Evolutionary conservation across 2,797 vertebrate genomes (phyloP), one percentile per base, ranked within the genome.

Genomic region (Selene dorsalis): DNA sequence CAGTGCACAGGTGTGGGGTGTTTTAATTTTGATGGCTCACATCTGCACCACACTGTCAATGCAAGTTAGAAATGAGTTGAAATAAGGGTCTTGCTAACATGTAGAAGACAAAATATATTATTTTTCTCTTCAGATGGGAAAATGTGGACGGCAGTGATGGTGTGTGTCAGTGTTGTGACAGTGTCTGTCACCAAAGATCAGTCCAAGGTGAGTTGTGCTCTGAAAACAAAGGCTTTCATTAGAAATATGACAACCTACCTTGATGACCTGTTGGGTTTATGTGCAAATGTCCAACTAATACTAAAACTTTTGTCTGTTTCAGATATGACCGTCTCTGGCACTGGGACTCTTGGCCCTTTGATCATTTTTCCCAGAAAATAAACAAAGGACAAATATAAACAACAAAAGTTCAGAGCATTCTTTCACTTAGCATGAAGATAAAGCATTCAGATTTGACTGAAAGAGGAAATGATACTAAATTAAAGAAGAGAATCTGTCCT

Each of bases 91-190:
- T n/a, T n/a, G n/a, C n/a, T n/a, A n/a, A n/a, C n/a, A n/a, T n/a
- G n/a, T n/a, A n/a, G n/a, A n/a, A n/a, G 30, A 50, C n/a, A 22
- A 55, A 55, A 18, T 10, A 11, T 24, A 38, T 14, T 39, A 7
- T 47, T 47, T 57, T 28, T 24, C 13, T 56, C n/a, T 11, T 35
- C 61, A 92, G 91, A 18, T 93, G 90, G 91, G 41, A 6, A 41
- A 79, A 75, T 43, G 69, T 88, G 63, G 89, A 92, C 24, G 83
- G 85, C 1, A 30, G 32, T 18, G 60, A 85, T 50, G 16, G 69
- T 0, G 73, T 77, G 28, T 93, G 89, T 60, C 70, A 3, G 16
- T 93, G 91, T 45, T 93, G 90, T 73, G 82, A 87, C 1, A 4
- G 28, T 2, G 47, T 18, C 52, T 89, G 91, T 48, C 7, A 4